Base-by-base conservation (phyloP, 1,140 invertebrate species). In the Drosophila ananassae region DNA sequence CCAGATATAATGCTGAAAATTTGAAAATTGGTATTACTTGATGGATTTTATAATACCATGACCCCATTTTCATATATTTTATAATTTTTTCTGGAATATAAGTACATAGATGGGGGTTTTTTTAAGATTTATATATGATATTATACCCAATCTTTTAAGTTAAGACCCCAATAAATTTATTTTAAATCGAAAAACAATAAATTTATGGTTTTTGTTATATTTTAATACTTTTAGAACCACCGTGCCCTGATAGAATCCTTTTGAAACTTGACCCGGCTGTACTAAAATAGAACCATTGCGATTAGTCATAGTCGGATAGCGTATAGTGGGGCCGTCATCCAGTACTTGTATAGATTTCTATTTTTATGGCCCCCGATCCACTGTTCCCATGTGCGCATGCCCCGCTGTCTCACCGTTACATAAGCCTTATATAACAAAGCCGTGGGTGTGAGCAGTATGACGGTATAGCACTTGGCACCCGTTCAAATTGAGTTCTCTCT, bases 371-470 rank as follows among this genome's bases (percentile, higher is more conserved):
- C 34, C 58, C 63, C 13, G 48, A 52, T 62, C 34, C 82, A 85
- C 82, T 87, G 83, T 87, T 67, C 41, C 57, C 37, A 60, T 73
- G 66, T 87, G 83, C 79, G 82, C 78, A 87, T 89, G 81, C 74
- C 78, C 63, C 66, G 28, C 59, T 44, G 53, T 47, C 64, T 76
- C 71, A 66, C 78, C 59, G 64, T 87, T 87, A 87, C 83, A 87
- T 87, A 87, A 87, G 83, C 21, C 82, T 87, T 87, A 87, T 89
- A 87, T 87, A 87, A 87, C 48, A 30, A 13, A 6, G 47, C 71
- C 58, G 44, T 47, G 34, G 17, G 81, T 52, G 64, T 34, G 64
- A 85, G 61, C 44, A 78, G 59, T 69, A 85, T 21, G 41, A 44
- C 32, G 41, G 5, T 72, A 69, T 46, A 13, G 24, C 41, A 22